phyloP scores from a whole-genome alignment of 1,140 invertebrate species.

The Augochlora pura region DNA sequence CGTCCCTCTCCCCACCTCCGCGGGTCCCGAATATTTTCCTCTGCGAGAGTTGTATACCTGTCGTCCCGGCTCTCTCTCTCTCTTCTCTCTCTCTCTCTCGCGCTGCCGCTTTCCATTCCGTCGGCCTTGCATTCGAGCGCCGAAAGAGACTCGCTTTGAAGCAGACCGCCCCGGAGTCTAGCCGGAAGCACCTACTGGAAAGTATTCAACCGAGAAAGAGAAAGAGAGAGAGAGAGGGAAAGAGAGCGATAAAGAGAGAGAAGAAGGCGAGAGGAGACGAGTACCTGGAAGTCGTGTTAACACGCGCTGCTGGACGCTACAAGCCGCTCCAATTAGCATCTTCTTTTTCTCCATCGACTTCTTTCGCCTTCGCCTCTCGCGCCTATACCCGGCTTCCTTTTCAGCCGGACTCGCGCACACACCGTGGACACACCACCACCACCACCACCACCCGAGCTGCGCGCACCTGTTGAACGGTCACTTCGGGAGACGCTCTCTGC shows the following conservation, averaged over 20 bases:
- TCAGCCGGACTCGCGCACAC: slow-evolving; percentile 26
- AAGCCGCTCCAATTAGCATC: slow-evolving; percentile 72
- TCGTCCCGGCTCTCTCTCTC: background rate
- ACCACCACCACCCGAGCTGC: no score
- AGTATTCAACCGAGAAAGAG: slow-evolving; percentile 45
- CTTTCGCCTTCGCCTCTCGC: slow-evolving; percentile 48
- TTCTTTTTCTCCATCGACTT: slow-evolving; percentile 62
- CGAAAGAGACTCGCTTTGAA: slow-evolving; percentile 45
- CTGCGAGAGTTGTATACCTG: slow-evolving; percentile 19
- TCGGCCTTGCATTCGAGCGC: slow-evolving; percentile 21
- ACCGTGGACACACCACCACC: slow-evolving; percentile 16
- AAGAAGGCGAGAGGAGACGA: slow-evolving; percentile 43
- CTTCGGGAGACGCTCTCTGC: slow-evolving; percentile 19
- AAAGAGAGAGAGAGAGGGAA: no score
- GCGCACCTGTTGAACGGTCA: slow-evolving; percentile 61
- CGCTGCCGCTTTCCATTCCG: background rate
- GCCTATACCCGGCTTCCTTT: slow-evolving; percentile 51
- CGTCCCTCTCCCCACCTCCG: background rate
- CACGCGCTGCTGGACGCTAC: slow-evolving; percentile 66
- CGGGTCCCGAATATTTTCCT: slow-evolving; percentile 35
- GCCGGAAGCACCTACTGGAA: slow-evolving; percentile 57
- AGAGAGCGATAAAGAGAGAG: slow-evolving; percentile 28
- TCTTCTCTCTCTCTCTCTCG: background rate
- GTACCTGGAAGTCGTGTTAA: slow-evolving; percentile 68
- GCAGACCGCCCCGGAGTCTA: slow-evolving; percentile 44